A percentile compares a stretch with the other conserved stretches of the same genome.
Conservation (phyloP, 1,140 invertebrate species). For the Probaryconus sp. region DNA sequence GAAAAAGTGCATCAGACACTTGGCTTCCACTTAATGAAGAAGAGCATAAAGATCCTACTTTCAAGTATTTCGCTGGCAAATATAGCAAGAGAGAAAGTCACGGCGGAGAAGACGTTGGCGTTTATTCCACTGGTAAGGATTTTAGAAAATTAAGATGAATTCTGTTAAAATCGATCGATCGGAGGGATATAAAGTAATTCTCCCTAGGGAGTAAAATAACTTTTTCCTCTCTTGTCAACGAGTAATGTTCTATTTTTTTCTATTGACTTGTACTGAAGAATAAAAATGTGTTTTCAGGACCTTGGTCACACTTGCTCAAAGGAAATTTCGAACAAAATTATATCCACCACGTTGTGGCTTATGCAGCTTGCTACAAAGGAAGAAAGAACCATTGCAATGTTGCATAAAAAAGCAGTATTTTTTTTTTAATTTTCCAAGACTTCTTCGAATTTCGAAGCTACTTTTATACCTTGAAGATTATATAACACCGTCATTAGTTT, state of each 20-base stretch:
- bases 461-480: no score
- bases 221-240: no score
- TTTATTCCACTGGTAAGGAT: slow-evolving; percentile 86
- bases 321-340: slow-evolving; percentile 88
- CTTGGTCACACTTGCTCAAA: slow-evolving; percentile 85
- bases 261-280: background rate
- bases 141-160: background rate
- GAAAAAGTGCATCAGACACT: slow-evolving; percentile 56
- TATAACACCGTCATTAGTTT: no score
- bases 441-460: no score
- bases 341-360: slow-evolving; percentile 85
- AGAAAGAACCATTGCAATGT: slow-evolving; percentile 72
- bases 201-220: no score
- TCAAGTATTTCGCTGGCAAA: slow-evolving; percentile 68
- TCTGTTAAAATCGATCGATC: background rate
- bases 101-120: slow-evolving; percentile 92
- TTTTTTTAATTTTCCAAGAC: no score
- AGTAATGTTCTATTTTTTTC: no score
- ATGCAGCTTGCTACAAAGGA: slow-evolving; percentile 78
- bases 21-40: slow-evolving; percentile 65
- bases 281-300: slow-evolving; percentile 76
- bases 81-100: slow-evolving; percentile 83
- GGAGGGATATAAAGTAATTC: no score
- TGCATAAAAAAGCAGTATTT: no score
- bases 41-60: slow-evolving; percentile 62